Base-by-base conservation (phyloP, 1,140 invertebrate genomes). In the Zaprionus lachaisei region DNA sequence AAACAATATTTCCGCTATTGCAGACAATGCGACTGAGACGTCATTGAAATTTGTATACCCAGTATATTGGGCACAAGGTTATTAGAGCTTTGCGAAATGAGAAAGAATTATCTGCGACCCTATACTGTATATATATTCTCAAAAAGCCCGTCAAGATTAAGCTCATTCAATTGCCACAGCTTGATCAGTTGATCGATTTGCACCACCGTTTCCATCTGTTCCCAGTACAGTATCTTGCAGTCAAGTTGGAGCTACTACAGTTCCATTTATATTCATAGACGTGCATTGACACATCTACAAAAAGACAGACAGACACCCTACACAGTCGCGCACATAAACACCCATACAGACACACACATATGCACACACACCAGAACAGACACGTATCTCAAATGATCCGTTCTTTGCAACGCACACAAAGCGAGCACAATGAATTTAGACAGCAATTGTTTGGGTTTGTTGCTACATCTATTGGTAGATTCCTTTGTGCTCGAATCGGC, bases 371-470 rank as follows among this genome's bases (percentile, higher is more conserved):
- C 38, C 49, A n/a, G 22, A 15, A 22, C 41, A 41, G 15, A 51
- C 47, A 64, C 31, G 20, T 77, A 65, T 60, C 62, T 61, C 70
- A 63, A 71, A 78, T 79, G 84, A 89, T 87, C 72, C 81, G 68
- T 87, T 81, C 81, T 55, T 81, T 73, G 65, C 70, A 51, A 22
- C 28, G 24, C 44, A 41, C 55, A 89, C 85, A 89, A 89, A 84
- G 67, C 65, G 57, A 41, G 58, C 69, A 89, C 84, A 89, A 89
- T 89, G 79, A 81, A 75, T 89, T 89, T 89, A 90, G 84, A 89
- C 85, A 90, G 71, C 85, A 80, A 89, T 89, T 89, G 84, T 89
- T 89, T 76, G 79, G 75, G 62, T 75, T 81, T 83, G 80, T 83
- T 49, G 44, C 26, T 66, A 62, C 66, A 76, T 65, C 55, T 61